Evolutionary conservation across 2,888 invertebrate species (phyloP), one percentile per base, ranked within the genome.

Genomic region (Cheilosia grossa): DNA sequence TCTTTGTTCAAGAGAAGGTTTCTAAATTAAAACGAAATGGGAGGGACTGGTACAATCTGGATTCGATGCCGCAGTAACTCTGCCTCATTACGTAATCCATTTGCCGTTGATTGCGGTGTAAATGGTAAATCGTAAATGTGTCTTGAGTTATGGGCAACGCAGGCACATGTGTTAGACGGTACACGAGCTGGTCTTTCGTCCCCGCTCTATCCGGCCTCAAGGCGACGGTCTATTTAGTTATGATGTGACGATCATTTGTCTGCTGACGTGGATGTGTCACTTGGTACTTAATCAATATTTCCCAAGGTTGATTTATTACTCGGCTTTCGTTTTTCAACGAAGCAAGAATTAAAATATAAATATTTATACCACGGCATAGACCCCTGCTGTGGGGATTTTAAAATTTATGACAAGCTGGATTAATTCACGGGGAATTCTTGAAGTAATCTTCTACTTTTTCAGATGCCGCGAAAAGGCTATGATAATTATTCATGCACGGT

Each of bases 1-100:
- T 10, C 42, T 49, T 67, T 67, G n/a, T 56, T n/a, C 33, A n/a
- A n/a, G 47, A 27, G 54, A n/a, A n/a, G 49, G 58, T 53, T 19
- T 44, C 7, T 5, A 59, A 82, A 82, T 82, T 77, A 47, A 40
- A 79, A 24, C 44, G 37, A 44, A 37, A 42, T 21, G n/a, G 42
- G 7, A 17, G 56, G 49, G 49, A 67, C 66, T 42, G 24, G 51
- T 77, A 61, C 75, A 75, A 72, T 85, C 72, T 81, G 72, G 47
- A 66, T 81, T 85, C 67, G 85, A 85, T 85, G 69, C 61, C 66
- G 85, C 58, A 79, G 73, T 75, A 75, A 81, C 80, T 81, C 81
- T 56, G 70, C 69, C 70, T 85, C 66, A 75, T 85, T 85, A 70
- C 80, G 81, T 85, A 83, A 83, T 79, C 74, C 80, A 83, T 83